phyloP scores from a whole-genome alignment of 2,888 invertebrate genomes.

The Caenorhabditis panamensis region DNA sequence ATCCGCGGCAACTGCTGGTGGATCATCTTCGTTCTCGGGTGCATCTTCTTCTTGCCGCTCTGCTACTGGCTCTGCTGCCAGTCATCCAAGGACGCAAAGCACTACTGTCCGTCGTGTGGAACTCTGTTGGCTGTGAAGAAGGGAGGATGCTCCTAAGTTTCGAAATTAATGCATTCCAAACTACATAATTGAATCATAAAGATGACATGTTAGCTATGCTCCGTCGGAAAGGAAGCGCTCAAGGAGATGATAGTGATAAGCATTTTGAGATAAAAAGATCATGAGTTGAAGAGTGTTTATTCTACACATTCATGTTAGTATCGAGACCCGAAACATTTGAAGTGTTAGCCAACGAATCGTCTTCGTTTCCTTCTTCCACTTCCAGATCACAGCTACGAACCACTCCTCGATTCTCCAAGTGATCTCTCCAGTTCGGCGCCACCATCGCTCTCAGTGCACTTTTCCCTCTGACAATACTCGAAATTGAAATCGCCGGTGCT shows the following conservation, averaged over 20 bases:
- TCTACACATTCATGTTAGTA: too few species aligned
- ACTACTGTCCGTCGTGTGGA: constrained; percentile 47
- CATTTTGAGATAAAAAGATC: not conserved
- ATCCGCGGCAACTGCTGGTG: constrained; percentile 52
- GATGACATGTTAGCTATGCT: too few species aligned
- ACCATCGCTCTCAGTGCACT: constrained; percentile 34
- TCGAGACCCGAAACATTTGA: too few species aligned
- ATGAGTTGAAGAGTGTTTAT: too few species aligned
- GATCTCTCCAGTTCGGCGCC: constrained; percentile 38
- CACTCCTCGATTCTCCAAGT: constrained; percentile 25
- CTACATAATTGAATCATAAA: too few species aligned
- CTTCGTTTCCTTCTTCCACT: constrained; percentile 6
- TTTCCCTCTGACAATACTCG: constrained; percentile 18
- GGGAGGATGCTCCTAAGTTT: constrained; percentile 16
- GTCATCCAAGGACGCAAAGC: constrained; percentile 45
- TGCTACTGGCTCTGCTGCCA: constrained; percentile 44
- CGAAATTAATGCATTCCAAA: too few species aligned
- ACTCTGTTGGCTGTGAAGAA: constrained; percentile 24
- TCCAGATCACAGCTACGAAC: not conserved
- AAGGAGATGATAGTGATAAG: too few species aligned
- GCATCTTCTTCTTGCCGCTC: constrained; percentile 42
- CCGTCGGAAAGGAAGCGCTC: too few species aligned
- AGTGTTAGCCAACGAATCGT: not conserved
- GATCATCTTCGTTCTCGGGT: constrained; percentile 37
- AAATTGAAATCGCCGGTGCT: not conserved